Evolutionary conservation across 2,113 vertebrate species (phyloP), one percentile per base, ranked within the genome.

Genomic region (Rynchops niger): DNA sequence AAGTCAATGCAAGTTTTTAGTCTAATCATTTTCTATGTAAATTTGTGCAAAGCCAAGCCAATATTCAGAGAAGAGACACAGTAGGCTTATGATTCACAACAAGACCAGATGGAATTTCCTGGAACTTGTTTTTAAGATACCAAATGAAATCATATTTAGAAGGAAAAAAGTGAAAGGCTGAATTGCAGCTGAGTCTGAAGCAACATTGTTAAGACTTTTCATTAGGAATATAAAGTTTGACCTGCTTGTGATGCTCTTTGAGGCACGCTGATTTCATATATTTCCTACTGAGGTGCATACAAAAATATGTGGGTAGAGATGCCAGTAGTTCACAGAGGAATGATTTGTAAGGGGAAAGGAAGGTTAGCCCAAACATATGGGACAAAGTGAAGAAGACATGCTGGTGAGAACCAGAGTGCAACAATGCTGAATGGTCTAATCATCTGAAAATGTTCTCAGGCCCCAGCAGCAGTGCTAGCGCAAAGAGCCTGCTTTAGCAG

Each of bases 41-140:
- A 82, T 76, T 42, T 71, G 20, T 80, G 59, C 59, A 84, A 91
- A 92, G 56, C 52, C 70, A 93, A 95, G 77, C 38, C 55, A 38
- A 38, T 58, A 78, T 81, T 69, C 63, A 81, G 58, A 73, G 16
- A 86, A 88, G 27, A 90, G 53, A 62, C 88, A 50, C n/a, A 27
- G 52, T 42, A 91, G 86, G n/a, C 86, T 96, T 72, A 23, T 94
- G 86, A 94, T 86, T 95, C 94, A 81, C 61, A 93, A 71, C 29
- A 76, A 90, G 53, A 70, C 66, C 85, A 91, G 78, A 73, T 82
- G 89, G 91, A 87, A 82, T 88, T 91, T 93, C 86, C 73, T 82
- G 81, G 84, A 97, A 87, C 62, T 89, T 58, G 49, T 42, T 87
- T 91, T 91, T 73, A 80, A 84, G 82, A 52, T 55, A 85, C 20